Evolutionary conservation across 2,113 vertebrate genomes (phyloP).

Genomic region (Fulmarus glacialis): DNA sequence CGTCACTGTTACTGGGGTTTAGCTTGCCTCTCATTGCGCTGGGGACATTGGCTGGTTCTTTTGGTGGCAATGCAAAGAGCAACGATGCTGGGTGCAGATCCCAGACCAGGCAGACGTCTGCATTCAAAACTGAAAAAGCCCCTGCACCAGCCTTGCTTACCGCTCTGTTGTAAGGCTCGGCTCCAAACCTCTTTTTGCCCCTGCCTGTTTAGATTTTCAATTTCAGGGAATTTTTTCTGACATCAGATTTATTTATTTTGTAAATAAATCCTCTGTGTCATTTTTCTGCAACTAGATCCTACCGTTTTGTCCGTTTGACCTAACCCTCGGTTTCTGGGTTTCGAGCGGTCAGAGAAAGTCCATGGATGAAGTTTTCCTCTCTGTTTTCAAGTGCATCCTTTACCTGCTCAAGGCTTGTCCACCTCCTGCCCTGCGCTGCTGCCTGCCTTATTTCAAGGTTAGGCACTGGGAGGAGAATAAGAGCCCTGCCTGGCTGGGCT

Average conservation of each 20-base stretch:
- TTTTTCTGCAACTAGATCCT: rapidly evolving
- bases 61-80: neutral
- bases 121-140: neutral
- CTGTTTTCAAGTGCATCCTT: neutral
- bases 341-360: neutral
- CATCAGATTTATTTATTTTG: neutral
- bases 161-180: rapidly evolving
- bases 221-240: neutral
- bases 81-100: rapidly evolving
- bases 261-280: neutral
- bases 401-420: neutral
- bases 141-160: neutral
- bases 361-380: rapidly evolving
- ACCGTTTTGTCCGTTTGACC: neutral
- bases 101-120: neutral
- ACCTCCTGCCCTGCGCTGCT: neutral
- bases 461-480: neutral
- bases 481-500: neutral
- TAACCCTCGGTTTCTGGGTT: neutral
- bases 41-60: neutral
- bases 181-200: neutral
- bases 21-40: rapidly evolving
- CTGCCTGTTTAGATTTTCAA: neutral
- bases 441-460: neutral
- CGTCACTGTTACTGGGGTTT: neutral